phyloP scores from a whole-genome alignment of 1,140 invertebrate species.

The Heliconius eleuchia region DNA sequence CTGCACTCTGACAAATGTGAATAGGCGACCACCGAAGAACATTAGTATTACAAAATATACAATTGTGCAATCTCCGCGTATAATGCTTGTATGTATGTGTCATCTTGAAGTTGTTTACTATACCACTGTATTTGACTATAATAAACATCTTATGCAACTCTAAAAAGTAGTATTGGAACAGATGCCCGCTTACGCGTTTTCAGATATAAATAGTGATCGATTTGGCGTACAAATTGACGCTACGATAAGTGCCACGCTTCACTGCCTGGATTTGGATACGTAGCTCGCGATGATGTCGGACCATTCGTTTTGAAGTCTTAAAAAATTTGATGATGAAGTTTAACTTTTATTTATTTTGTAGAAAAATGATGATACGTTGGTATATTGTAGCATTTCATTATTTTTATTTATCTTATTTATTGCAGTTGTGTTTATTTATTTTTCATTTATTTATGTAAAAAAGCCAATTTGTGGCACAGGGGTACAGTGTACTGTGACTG shows the following conservation, averaged over 20 bases:
- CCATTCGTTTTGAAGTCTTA: neutral
- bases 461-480: no score
- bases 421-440: no score
- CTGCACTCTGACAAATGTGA: neutral
- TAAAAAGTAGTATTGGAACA: constrained; percentile 37
- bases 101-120: constrained; percentile 4
- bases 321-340: neutral
- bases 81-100: neutral
- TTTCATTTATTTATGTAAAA: no score
- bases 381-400: no score
- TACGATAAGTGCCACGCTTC: constrained; percentile 41
- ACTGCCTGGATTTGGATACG: constrained; percentile 34
- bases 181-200: constrained; percentile 41
- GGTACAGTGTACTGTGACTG: no score
- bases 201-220: constrained; percentile 72
- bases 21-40: neutral
- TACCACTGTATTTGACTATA: neutral
- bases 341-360: no score
- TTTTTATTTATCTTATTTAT: no score
- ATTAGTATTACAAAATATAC: neutral
- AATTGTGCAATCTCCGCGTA: neutral
- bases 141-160: constrained; percentile 21
- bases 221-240: constrained; percentile 62
- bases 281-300: constrained; percentile 17
- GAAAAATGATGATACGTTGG: no score